Evolutionary conservation across 2,113 vertebrate species (phyloP), one percentile per base, ranked within the genome.

Genomic region (Bambusicola thoracicus): DNA sequence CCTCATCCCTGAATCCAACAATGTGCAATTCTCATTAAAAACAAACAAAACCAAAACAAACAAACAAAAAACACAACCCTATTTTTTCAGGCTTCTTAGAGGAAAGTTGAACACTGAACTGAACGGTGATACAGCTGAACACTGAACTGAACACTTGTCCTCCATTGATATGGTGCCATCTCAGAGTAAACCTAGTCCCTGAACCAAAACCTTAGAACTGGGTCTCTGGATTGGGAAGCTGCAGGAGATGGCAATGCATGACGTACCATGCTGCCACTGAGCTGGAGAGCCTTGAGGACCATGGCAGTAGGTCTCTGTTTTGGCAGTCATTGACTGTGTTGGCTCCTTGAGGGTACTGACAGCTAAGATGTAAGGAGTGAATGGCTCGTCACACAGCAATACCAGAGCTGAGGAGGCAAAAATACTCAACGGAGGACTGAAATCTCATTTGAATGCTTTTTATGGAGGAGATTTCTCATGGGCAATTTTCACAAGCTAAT

Each of bases 281-380:
- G 56, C 68, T 84, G 83, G 73, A 90, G 80, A 86, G 36, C 80
- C 80, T 90, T 13, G 10, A 92, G 89, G 81, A 81, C 77, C 66
- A 29, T 3, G 27, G 38, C 19, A 77, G 29, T 3, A 49, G 34
- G 21, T 82, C 61, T 81, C 76, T 82, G 0, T 46, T 74, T 90
- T 78, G 72, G 38, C 55, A 55, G 29, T 49, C 8, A 2, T 8
- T 58, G 24, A 13, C 51, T 76, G 16, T 32, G 11, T 32, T 89
- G 63, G 44, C 55, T 80, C 12, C 76, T 81, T 67, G 65, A 49
- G 11, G 32, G 38, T 63, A 29, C 43, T 77, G 55, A 40, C 81
- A 87, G 62, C 24, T 79, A 38, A 70, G 38, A 27, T 74, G 29
- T 56, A 87, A 82, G 38, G n/a, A 66, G 12, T 74, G 55, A 85